Evolutionary conservation across 2,113 vertebrate genomes (phyloP).

Genomic region (Aix galericulata): DNA sequence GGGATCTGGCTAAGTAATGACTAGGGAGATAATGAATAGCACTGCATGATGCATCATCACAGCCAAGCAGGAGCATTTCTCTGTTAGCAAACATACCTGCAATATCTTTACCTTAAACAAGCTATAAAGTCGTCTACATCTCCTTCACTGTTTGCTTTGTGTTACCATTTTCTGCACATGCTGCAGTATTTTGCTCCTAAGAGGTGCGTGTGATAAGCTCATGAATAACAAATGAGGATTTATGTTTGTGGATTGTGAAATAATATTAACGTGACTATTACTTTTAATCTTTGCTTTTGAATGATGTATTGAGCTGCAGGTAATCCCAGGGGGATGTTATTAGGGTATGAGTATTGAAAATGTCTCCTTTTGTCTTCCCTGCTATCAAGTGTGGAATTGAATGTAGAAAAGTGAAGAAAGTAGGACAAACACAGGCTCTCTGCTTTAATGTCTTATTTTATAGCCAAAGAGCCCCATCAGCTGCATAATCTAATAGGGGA

Average conservation of each 20-base stretch:
- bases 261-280: conserved; percentile 64
- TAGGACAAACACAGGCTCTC: background rate
- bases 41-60: background rate
- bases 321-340: conserved; percentile 63
- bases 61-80: background rate
- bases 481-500: background rate
- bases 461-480: background rate
- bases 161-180: conserved; percentile 36
- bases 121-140: conserved; percentile 37
- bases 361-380: conserved; percentile 54
- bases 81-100: conserved; percentile 11
- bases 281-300: conserved; percentile 68
- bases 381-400: conserved; percentile 12
- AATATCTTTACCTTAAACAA: conserved; percentile 37
- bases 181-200: conserved; percentile 52
- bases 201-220: conserved; percentile 51
- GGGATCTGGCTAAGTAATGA: background rate
- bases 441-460: conserved; percentile 39
- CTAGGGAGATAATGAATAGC: background rate
- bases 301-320: conserved; percentile 52
- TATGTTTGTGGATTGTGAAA: conserved; percentile 63
- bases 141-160: conserved; percentile 36
- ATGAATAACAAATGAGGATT: conserved; percentile 71
- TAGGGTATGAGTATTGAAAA: conserved; percentile 44
- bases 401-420: conserved; percentile 15